Evolutionary conservation across 2,113 vertebrate species (phyloP), one percentile per base, ranked within the genome.

Genomic region (Nibea coibor): DNA sequence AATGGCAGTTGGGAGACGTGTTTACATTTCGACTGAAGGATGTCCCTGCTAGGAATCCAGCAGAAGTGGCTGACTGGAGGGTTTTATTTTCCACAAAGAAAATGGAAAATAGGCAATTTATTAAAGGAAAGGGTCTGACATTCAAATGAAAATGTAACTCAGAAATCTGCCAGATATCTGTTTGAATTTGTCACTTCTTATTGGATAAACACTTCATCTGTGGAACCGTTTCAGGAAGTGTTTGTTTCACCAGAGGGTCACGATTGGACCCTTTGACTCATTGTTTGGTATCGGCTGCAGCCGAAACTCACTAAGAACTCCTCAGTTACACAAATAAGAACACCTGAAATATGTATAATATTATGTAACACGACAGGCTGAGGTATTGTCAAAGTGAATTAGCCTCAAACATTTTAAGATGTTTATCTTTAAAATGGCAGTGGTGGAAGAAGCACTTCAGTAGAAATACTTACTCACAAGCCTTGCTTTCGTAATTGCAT

Each of bases 71-170:
- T 57, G 73, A 70, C 53, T 47, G 47, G 14, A 71, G 83, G 75
- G 62, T 45, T 24, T 47, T 78, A 62, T 39, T 22, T 35, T 76
- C 53, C 15, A 26, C 17, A 61, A 48, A 66, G 43, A 54, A 85
- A 83, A 82, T 68, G 80, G 80, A 61, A 82, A 81, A 83, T 4
- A 65, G 17, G 79, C 22, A 62, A 28, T 85, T 83, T 80, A 83
- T 75, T 83, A 69, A 69, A 78, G 20, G 31, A 61, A 72, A 56
- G 43, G 57, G 50, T 0, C 26, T 84, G 78, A 83, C 86, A 89
- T 87, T 90, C 72, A 83, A 87, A 85, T 85, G 22, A 84, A 89
- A 84, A 78, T 81, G 74, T 22, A 54, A 67, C 47, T 76, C 35
- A 42, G 22, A 70, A 70, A 84, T 70, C 51, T 81, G 63, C 72